These are phyloP conservation scores for Eupeodes latifasciatus DNA, from an alignment of 2,888 invertebrate genomes.

Conservation along the genomic window DNA sequence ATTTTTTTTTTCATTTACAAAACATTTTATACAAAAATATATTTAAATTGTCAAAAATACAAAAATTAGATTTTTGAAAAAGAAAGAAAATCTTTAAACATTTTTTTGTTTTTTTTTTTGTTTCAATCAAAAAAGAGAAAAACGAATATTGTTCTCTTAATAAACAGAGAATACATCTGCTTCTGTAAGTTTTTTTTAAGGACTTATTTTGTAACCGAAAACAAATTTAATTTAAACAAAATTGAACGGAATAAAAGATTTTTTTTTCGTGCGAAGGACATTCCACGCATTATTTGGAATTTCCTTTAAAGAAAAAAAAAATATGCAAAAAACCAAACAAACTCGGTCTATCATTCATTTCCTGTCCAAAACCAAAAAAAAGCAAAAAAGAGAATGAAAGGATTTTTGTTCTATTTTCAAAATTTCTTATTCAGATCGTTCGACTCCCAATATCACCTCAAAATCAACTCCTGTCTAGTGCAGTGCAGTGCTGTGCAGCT, in stretches of 20 bases:
- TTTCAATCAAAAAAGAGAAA: constrained; percentile 66
- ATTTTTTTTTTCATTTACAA: constrained; percentile 60
- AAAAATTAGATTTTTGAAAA: constrained; percentile 51
- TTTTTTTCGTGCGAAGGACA: constrained; percentile 44
- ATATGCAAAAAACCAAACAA: constrained; percentile 65
- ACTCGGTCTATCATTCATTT: constrained; percentile 72
- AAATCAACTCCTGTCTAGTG: neutral
- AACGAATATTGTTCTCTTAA: constrained; percentile 60
- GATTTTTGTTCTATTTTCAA: neutral
- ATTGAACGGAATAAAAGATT: constrained; percentile 66
- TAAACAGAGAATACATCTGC: constrained; percentile 38
- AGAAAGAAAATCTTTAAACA: neutral
- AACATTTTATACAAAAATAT: constrained; percentile 74
- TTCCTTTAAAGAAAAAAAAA: constrained; percentile 28
- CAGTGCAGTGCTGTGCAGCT: neutral
- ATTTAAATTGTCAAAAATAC: constrained; percentile 69
- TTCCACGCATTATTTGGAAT: constrained; percentile 39
- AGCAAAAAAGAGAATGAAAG: neutral
- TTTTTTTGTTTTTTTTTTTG: no score
- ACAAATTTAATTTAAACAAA: constrained; percentile 37
- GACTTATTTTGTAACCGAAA: constrained; percentile 60
- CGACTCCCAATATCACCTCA: constrained; percentile 3
- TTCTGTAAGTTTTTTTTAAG: constrained; percentile 65
- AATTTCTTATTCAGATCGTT: constrained; percentile 19
- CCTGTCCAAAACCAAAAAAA: neutral